Evolutionary conservation across 1,140 invertebrate genomes (phyloP).

Genomic region (Caenorhabditis inopinata): DNA sequence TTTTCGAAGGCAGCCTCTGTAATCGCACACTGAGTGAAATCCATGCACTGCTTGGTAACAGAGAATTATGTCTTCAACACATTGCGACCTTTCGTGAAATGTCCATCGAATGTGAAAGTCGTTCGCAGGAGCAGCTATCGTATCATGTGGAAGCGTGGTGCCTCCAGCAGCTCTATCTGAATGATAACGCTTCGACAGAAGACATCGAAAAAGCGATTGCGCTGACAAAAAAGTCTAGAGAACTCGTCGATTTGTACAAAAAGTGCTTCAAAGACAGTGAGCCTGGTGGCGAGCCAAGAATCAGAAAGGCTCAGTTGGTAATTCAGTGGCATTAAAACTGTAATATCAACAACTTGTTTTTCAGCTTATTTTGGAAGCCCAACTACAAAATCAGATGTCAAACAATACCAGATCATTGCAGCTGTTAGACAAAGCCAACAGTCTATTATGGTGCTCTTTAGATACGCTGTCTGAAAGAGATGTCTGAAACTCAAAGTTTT

Average conservation of each 20-base stretch:
- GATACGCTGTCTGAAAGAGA: too few species aligned
- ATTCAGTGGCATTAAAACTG: too few species aligned
- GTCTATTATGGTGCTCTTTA: background rate
- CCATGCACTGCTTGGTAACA: background rate
- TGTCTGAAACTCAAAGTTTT: background rate
- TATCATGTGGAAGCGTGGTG: conserved; percentile 4
- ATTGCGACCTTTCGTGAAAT: background rate
- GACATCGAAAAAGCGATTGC: background rate
- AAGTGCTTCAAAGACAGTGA: background rate
- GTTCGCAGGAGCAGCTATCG: background rate
- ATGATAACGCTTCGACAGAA: background rate
- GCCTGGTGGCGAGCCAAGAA: background rate
- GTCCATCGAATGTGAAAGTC: background rate
- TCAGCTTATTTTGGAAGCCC: background rate
- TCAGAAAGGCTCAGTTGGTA: background rate
- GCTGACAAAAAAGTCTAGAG: background rate
- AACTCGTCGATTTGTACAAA: background rate
- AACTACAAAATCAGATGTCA: background rate
- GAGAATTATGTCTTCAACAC: background rate
- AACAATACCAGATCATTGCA: background rate
- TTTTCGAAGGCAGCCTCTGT: background rate
- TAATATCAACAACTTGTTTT: background rate
- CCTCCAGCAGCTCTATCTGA: background rate
- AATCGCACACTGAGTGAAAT: background rate
- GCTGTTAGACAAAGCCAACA: background rate